Evolutionary conservation across 2,797 vertebrate genomes (phyloP).

Genomic region (Psittacula echo): DNA sequence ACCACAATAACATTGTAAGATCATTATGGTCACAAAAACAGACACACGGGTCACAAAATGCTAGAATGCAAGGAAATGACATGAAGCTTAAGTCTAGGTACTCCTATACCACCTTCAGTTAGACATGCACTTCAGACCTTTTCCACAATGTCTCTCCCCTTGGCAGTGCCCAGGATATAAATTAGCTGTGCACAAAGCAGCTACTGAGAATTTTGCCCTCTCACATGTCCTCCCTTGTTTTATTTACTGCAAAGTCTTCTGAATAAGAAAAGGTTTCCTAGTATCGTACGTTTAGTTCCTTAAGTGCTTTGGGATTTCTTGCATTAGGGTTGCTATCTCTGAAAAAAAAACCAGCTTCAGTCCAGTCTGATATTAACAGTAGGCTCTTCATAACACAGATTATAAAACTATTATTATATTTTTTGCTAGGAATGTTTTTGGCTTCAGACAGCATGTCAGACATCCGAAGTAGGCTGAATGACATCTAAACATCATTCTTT

Average conservation of each 20-base stretch:
- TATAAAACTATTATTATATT: background rate
- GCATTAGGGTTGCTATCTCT: background rate
- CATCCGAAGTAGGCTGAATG: background rate
- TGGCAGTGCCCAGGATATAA: background rate
- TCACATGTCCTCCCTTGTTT: background rate
- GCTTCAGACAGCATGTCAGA: background rate
- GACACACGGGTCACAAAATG: background rate
- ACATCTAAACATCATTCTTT: background rate
- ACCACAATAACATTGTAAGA: background rate
- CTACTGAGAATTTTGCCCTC: background rate
- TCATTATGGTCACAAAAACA: background rate
- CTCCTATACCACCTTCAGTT: background rate
- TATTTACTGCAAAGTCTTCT: background rate
- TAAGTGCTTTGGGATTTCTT: background rate
- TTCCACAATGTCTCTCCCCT: background rate
- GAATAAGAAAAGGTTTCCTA: background rate
- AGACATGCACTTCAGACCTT: background rate
- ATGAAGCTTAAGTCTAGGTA: background rate
- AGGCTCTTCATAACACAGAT: background rate
- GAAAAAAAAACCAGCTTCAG: background rate
- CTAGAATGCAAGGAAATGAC: background rate
- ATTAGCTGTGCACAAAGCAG: background rate
- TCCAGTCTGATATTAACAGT: accelerated
- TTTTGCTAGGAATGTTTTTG: background rate
- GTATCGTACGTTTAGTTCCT: background rate